These are phyloP conservation scores for Sinopyrophorus schimmeli DNA, from an alignment of 2,888 invertebrate genomes.

Conservation along the genomic window DNA sequence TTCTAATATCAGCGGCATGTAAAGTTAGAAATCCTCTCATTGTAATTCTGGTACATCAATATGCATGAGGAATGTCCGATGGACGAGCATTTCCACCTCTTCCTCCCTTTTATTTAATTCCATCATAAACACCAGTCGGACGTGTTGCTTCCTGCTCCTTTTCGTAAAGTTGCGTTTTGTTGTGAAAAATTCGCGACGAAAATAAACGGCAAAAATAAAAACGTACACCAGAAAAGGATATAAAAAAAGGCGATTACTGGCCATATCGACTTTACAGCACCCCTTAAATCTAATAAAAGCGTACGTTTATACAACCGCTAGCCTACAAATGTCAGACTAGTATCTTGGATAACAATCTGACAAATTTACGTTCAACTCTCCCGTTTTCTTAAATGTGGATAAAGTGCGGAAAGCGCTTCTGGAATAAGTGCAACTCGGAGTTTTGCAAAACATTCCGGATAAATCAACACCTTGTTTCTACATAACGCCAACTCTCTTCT, in stretches of 20 bases:
- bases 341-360: constrained; percentile 41
- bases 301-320: constrained; percentile 34
- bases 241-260: constrained; percentile 35
- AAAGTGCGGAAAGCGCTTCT: constrained; percentile 32
- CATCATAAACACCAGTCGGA: constrained; percentile 28
- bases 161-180: constrained; percentile 3
- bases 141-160: constrained; percentile 24
- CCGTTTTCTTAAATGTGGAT: constrained; percentile 30
- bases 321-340: constrained; percentile 37
- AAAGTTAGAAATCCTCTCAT: constrained; percentile 40
- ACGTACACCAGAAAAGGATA: constrained; percentile 27
- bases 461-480: constrained; percentile 41
- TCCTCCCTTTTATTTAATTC: constrained; percentile 36
- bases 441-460: constrained; percentile 37
- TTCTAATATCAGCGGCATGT: constrained; percentile 43
- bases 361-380: constrained; percentile 38
- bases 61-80: constrained; percentile 43
- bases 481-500: too few species aligned
- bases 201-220: constrained; percentile 24
- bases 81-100: constrained; percentile 40
- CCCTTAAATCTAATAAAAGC: constrained; percentile 38
- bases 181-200: constrained; percentile 14
- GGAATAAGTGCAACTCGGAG: constrained; percentile 31
- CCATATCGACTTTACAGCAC: constrained; percentile 36
- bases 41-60: constrained; percentile 44